phyloP scores from a whole-genome alignment of 2,797 vertebrate species.

The Eulemur rubriventer region DNA sequence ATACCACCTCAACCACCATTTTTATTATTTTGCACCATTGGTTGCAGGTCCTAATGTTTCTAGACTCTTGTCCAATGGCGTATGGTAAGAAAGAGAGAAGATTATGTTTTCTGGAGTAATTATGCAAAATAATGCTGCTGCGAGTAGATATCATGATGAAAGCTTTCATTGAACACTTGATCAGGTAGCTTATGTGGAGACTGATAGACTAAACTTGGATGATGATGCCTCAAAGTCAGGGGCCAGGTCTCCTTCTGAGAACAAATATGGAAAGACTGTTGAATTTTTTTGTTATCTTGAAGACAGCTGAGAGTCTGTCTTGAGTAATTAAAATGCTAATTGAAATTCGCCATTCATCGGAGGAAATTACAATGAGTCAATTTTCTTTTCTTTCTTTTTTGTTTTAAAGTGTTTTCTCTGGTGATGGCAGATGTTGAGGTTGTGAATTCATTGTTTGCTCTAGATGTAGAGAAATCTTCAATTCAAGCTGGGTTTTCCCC shows the following conservation, averaged over 20 bases:
- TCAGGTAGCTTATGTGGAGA: background rate
- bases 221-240: background rate
- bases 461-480: conserved; percentile 74
- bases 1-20: background rate
- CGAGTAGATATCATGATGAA: background rate
- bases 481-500: conserved; percentile 69
- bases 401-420: conserved; percentile 78
- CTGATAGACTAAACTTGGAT: background rate
- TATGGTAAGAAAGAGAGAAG: background rate
- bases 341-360: conserved; percentile 84
- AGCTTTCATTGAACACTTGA: background rate
- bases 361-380: conserved; percentile 76
- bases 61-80: background rate
- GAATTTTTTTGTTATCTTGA: conserved; percentile 76
- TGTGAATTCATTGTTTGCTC: conserved; percentile 81
- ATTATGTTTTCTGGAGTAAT: background rate
- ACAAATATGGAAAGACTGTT: conserved; percentile 66
- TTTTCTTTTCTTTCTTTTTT: conserved; percentile 24
- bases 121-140: background rate
- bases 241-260: conserved; percentile 44
- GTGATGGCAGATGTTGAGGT: conserved; percentile 83
- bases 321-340: conserved; percentile 88
- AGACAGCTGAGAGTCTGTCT: conserved; percentile 80
- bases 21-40: background rate
- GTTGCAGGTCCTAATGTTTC: background rate